Evolutionary conservation across 2,113 vertebrate genomes (phyloP).

Genomic region (Paradoxurus hermaphroditus): DNA sequence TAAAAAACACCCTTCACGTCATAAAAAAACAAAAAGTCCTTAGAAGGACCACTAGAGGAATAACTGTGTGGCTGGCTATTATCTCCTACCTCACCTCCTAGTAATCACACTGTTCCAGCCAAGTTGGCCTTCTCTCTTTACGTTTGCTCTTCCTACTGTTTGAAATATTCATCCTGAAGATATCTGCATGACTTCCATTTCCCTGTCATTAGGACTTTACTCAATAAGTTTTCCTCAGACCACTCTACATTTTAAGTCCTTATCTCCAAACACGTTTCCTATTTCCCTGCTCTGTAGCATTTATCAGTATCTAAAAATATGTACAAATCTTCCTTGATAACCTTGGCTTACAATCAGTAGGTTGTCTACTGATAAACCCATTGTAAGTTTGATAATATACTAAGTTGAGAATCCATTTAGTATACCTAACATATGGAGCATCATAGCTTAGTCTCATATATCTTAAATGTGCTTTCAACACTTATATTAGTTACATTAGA

Average conservation of each 20-base stretch:
- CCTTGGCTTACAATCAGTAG: too few relatives aligned
- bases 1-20: not conserved
- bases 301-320: not conserved
- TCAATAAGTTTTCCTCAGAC: not conserved
- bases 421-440: not conserved
- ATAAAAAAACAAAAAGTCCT: not conserved
- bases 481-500: not conserved
- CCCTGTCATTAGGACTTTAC: not conserved
- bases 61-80: fast-evolving
- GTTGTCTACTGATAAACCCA: not conserved
- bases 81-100: not conserved
- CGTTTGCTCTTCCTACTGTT: not conserved
- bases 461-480: not conserved
- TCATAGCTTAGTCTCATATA: not conserved
- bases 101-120: not conserved
- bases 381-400: not conserved
- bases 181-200: not conserved
- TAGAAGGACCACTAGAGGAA: too few relatives aligned
- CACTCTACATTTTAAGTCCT: not conserved
- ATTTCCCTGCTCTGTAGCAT: not conserved
- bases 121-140: not conserved
- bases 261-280: not conserved
- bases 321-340: not conserved
- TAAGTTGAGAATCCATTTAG: not conserved
- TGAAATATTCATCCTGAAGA: not conserved